These are phyloP conservation scores for Eupeodes corollae DNA, from an alignment of 1,140 invertebrate genomes.

Conservation along the genomic window DNA sequence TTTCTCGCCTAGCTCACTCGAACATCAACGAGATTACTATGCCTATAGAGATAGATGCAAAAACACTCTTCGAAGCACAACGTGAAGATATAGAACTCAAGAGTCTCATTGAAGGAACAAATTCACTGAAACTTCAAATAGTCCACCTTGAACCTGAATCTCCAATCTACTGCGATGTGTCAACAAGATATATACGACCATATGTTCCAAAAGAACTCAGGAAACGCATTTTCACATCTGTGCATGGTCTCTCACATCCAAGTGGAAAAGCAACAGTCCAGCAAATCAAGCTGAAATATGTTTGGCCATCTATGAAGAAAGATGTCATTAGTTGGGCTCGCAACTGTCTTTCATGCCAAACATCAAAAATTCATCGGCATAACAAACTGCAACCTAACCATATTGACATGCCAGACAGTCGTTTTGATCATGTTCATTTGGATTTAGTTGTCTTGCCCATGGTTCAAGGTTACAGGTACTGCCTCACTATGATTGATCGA, in stretches of 20 bases:
- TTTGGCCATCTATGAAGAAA: background rate
- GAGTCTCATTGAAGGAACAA: background rate
- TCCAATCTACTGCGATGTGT: background rate
- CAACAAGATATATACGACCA: background rate
- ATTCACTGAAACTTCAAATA: background rate
- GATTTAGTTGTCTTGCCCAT: no score
- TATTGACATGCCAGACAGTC: no score
- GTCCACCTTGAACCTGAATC: background rate
- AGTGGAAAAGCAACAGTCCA: background rate
- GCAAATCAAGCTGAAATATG: background rate
- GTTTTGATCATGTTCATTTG: no score
- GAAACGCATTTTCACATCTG: background rate
- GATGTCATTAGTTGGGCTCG: background rate
- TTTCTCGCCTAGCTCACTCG: conserved; percentile 7
- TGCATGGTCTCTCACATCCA: background rate
- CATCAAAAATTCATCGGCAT: no score
- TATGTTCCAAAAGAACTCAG: background rate
- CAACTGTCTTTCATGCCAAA: no score
- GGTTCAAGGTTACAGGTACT: no score
- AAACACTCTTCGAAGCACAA: no score
- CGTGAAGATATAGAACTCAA: background rate
- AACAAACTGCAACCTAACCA: no score
- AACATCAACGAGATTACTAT: conserved; percentile 1
- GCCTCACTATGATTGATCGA: no score
- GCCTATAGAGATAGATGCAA: background rate